Evolutionary conservation across 2,797 vertebrate genomes (phyloP).

Genomic region (Fratercula arctica): DNA sequence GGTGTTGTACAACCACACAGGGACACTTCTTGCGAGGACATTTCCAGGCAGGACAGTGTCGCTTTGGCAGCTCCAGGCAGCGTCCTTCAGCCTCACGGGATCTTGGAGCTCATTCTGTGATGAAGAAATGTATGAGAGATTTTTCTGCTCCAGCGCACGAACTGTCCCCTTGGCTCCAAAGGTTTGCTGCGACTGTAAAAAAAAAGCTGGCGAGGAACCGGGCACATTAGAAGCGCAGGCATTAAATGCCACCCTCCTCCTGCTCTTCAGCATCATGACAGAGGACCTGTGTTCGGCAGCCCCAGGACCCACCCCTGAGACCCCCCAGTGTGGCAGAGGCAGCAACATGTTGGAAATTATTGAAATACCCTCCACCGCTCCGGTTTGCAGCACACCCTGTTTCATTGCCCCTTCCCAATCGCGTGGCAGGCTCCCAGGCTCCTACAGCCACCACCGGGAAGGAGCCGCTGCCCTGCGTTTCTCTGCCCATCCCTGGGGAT

Average conservation of each 20-base stretch:
- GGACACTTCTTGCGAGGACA: neutral
- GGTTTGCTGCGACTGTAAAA: neutral
- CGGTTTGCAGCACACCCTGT: neutral
- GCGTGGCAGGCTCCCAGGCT: neutral
- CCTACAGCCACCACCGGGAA: neutral
- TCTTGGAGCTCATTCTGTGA: neutral
- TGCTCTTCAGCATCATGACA: neutral
- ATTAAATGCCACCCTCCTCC: neutral
- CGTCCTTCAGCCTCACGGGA: accelerated
- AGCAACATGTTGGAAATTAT: neutral
- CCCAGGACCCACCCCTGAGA: neutral
- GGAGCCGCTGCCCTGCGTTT: neutral
- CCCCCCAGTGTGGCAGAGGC: neutral
- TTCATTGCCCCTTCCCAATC: neutral
- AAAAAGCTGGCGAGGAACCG: neutral
- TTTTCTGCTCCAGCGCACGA: neutral
- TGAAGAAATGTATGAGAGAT: neutral
- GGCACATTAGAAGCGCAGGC: neutral
- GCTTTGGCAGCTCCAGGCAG: neutral
- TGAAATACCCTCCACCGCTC: neutral
- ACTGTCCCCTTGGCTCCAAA: neutral
- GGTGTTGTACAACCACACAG: neutral
- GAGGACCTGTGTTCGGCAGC: neutral
- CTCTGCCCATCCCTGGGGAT: neutral
- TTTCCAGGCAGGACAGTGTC: neutral